Evolutionary conservation across 2,113 vertebrate genomes (phyloP).

Genomic region (Bufo gargarizans): DNA sequence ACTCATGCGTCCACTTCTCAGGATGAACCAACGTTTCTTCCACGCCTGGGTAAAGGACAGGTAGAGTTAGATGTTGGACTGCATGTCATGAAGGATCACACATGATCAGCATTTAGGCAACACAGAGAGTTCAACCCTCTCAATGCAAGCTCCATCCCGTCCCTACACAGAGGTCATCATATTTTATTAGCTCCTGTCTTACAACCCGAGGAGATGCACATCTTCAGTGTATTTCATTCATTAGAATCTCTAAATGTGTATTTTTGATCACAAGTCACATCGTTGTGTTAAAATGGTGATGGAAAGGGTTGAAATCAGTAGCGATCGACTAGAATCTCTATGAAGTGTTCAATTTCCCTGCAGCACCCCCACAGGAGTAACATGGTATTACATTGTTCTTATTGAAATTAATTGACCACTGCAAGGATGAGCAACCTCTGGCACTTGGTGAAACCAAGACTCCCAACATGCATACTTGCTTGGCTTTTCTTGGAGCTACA

Average conservation of each 20-base stretch:
- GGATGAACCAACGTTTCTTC: constrained; percentile 98
- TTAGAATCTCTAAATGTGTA: too few relatives aligned
- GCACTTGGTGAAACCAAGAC: too few relatives aligned
- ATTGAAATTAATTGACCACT: neutral
- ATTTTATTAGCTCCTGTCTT: neutral
- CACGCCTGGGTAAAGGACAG: constrained; percentile 81
- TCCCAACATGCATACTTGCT: too few relatives aligned
- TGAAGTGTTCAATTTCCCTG: neutral
- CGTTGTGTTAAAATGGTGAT: neutral
- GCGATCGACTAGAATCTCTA: neutral
- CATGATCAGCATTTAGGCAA: neutral
- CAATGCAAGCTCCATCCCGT: neutral
- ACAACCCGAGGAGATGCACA: too few relatives aligned
- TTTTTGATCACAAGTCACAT: neutral
- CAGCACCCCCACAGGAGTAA: neutral
- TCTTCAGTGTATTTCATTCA: too few relatives aligned
- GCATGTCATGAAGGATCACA: neutral
- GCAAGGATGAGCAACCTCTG: too few relatives aligned
- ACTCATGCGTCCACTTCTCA: constrained; percentile 96
- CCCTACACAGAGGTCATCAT: neutral
- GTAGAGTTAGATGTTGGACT: neutral
- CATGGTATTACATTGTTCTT: neutral
- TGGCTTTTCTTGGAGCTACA: too few relatives aligned
- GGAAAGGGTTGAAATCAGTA: neutral
- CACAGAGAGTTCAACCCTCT: neutral